Evolutionary conservation across 92 coral and sea anemone species (phyloP).

Genomic region (Virgularia gustaviana): DNA sequence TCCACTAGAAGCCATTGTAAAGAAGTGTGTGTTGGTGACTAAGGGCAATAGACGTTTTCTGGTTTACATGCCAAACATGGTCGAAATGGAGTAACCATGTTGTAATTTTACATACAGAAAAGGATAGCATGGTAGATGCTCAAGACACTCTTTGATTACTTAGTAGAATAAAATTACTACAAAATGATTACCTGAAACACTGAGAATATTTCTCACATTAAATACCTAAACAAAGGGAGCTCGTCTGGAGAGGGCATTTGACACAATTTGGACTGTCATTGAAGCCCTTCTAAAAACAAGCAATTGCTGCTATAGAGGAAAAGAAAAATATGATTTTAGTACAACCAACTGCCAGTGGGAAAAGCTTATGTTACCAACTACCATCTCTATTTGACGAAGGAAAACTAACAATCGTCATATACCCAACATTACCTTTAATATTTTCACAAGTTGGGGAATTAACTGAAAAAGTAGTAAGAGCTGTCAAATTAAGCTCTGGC

Average conservation of each 20-base stretch:
- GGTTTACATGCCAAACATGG: constrained; percentile 3
- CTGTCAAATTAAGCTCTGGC: constrained; percentile 1
- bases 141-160: too few species aligned
- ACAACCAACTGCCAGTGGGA: constrained; percentile 42
- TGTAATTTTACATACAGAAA: constrained; percentile 35
- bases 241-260: too few species aligned
- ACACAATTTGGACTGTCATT: constrained; percentile 2
- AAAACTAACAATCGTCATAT: neutral
- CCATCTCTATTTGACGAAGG: constrained; percentile 4
- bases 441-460: constrained; percentile 2
- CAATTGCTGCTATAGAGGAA: constrained; percentile 28
- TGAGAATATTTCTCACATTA: too few species aligned
- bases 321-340: constrained; percentile 20
- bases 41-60: constrained; percentile 1
- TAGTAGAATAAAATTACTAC: too few species aligned
- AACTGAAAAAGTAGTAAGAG: constrained; percentile 7
- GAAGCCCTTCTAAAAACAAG: too few species aligned
- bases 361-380: constrained; percentile 27
- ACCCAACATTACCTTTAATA: constrained; percentile 30
- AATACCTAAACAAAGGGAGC: too few species aligned
- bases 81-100: neutral
- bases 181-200: too few species aligned
- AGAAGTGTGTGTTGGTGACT: constrained; percentile 3
- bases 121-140: too few species aligned
- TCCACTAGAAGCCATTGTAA: constrained; percentile 1